Percentiles rank a stretch among this genome's conserved stretches.
phyloP scores from a whole-genome alignment of 2,797 vertebrate genomes.

The Muscicapa comitata region DNA sequence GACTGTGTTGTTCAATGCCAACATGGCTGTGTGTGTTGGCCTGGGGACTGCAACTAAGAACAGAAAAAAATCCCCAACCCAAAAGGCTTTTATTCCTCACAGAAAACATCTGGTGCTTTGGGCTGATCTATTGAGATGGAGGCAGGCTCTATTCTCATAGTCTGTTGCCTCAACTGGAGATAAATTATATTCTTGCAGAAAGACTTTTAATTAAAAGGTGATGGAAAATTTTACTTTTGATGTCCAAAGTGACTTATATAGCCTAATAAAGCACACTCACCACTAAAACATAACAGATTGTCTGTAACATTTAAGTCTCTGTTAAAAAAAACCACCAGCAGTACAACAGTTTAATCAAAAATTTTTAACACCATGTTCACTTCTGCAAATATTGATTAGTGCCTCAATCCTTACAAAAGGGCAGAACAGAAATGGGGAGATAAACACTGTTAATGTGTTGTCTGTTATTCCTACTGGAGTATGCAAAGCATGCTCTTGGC shows the following conservation, averaged over 20 bases:
- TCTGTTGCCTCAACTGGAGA: neutral
- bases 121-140: neutral
- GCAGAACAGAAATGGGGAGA: neutral
- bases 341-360: neutral
- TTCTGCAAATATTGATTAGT: constrained; percentile 11
- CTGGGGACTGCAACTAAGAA: neutral
- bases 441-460: neutral
- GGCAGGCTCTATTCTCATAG: neutral
- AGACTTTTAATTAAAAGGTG: constrained; percentile 25
- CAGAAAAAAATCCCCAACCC: neutral
- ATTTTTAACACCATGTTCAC: neutral
- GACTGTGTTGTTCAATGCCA: neutral
- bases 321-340: neutral
- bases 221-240: neutral
- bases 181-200: neutral
- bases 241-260: neutral
- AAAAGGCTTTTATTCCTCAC: neutral
- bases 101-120: constrained; percentile 10
- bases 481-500: neutral
- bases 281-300: neutral
- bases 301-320: neutral
- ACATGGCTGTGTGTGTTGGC: neutral
- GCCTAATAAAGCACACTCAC: neutral
- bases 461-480: neutral
- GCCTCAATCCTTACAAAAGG: neutral